phyloP scores from a whole-genome alignment of 2,888 invertebrate species.

The Seira musarum region DNA sequence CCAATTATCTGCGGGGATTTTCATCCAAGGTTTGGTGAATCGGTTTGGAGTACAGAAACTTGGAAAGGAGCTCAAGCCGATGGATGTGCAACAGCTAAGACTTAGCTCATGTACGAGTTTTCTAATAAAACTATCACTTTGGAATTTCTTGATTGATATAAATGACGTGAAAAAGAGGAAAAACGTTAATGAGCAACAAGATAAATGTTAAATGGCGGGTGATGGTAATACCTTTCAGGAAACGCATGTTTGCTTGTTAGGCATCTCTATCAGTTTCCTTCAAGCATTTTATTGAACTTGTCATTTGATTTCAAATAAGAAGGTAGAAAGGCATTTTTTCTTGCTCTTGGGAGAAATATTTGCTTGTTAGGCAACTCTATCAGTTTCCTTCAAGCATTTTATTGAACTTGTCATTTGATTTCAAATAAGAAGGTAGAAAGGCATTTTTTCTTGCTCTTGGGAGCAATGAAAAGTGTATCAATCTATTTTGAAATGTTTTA shows the following conservation, averaged over 20 bases:
- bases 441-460: background rate
- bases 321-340: background rate
- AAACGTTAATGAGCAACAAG: conserved; percentile 36
- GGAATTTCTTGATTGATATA: conserved; percentile 40
- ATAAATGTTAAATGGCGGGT: background rate
- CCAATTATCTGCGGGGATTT: conserved; percentile 63
- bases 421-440: background rate
- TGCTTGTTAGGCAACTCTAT: background rate
- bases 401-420: conserved; percentile 1
- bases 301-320: background rate
- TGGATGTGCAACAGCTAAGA: too few species aligned
- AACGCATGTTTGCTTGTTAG: background rate
- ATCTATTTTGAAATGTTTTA: background rate
- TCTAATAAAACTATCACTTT: background rate
- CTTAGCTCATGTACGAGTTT: conserved; percentile 62
- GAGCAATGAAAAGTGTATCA: background rate
- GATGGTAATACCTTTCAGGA: conserved; percentile 21
- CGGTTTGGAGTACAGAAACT: conserved; percentile 58
- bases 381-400: background rate
- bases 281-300: background rate
- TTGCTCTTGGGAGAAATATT: too few species aligned
- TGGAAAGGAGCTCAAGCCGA: conserved; percentile 63
- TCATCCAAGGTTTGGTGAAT: conserved; percentile 55
- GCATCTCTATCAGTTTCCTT: background rate
- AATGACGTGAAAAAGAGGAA: conserved; percentile 12